phyloP scores from a whole-genome alignment of 2,797 vertebrate species.

The Microctenopoma lineatum region DNA sequence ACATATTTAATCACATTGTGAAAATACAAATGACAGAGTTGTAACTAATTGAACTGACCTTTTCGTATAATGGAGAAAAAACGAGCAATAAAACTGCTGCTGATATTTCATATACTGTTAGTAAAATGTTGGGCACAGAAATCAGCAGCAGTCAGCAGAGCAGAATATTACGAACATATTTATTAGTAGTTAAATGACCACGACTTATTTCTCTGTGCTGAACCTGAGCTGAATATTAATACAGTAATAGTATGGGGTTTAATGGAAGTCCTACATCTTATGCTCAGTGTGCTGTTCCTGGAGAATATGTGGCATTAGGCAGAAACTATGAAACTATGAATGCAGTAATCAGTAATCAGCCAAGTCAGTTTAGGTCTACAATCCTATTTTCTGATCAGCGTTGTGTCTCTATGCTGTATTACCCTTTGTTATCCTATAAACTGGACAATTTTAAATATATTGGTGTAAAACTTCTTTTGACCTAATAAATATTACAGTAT shows the following conservation, averaged over 20 bases:
- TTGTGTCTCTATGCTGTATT: too few relatives aligned
- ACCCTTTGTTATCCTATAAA: too few relatives aligned
- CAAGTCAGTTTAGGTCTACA: too few relatives aligned
- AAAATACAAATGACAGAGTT: not conserved
- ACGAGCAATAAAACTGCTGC: not conserved
- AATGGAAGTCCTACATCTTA: too few relatives aligned
- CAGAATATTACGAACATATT: not conserved
- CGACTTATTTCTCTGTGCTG: constrained; percentile 1
- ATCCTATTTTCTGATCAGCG: too few relatives aligned
- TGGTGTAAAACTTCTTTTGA: too few relatives aligned
- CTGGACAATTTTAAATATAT: too few relatives aligned
- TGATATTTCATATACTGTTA: constrained; percentile 9
- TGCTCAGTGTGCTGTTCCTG: constrained; percentile 14
- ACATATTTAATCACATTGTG: not conserved
- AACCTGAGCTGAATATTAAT: too few relatives aligned
- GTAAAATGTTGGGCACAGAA: constrained; percentile 3
- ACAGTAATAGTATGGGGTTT: not conserved
- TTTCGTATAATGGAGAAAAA: not conserved
- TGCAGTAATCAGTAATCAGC: too few relatives aligned
- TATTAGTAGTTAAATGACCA: not conserved
- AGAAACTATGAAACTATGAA: too few relatives aligned
- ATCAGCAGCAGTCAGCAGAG: not conserved
- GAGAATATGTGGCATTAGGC: too few relatives aligned
- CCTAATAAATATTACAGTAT: too few relatives aligned
- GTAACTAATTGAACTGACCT: not conserved